These are phyloP conservation scores for Chelon auratus DNA, from an alignment of 2,797 vertebrate genomes.

Conservation along the genomic window DNA sequence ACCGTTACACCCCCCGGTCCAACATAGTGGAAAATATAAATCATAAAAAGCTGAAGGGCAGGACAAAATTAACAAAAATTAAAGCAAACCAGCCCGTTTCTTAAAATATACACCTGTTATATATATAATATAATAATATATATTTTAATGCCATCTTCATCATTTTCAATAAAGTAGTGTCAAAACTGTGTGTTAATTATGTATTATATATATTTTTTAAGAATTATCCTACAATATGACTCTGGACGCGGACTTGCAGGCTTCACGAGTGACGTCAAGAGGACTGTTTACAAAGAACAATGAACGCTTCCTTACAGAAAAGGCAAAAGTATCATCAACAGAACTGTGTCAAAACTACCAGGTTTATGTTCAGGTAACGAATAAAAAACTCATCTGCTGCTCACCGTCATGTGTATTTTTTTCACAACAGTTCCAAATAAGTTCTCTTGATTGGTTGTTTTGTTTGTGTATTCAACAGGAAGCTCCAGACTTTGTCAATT, in stretches of 20 bases:
- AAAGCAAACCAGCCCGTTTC: background rate
- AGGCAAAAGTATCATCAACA: slow-evolving; percentile 62
- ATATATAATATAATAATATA: too few relatives aligned
- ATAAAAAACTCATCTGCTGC: background rate
- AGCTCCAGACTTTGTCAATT: slow-evolving; percentile 88
- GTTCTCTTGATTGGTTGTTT: background rate
- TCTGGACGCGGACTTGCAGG: slow-evolving; percentile 88
- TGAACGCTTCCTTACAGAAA: slow-evolving; percentile 85
- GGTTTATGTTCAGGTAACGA: slow-evolving; percentile 88
- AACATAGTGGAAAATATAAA: too few relatives aligned
- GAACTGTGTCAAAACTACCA: slow-evolving; percentile 77
- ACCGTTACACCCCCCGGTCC: too few relatives aligned
- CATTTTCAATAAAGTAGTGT: too few relatives aligned
- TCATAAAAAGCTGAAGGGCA: too few relatives aligned
- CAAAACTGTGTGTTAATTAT: too few relatives aligned
- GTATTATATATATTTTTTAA: slow-evolving; percentile 40
- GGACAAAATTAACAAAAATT: background rate
- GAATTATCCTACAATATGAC: slow-evolving; percentile 88
- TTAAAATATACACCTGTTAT: background rate
- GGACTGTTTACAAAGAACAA: slow-evolving; percentile 89
- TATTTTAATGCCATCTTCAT: too few relatives aligned
- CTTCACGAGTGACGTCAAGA: slow-evolving; percentile 88
- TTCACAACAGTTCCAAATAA: background rate
- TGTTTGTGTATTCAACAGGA: slow-evolving; percentile 78
- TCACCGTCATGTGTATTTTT: background rate